Conservation (phyloP, 2,797 vertebrate species). For the Carapus acus region DNA sequence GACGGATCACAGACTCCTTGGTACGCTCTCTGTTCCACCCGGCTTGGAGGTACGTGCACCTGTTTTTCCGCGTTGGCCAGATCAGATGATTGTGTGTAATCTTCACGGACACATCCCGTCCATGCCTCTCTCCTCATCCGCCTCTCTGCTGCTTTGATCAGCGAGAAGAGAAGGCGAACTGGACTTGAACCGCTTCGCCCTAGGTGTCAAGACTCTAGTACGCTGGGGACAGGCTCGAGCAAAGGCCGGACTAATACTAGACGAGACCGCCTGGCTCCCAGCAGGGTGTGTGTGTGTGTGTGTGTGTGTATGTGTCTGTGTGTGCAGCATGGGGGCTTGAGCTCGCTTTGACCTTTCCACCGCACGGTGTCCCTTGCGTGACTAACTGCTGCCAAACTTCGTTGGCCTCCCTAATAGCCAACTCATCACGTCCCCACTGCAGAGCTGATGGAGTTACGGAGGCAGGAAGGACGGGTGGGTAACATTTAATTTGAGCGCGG, state of each 20-base stretch:
- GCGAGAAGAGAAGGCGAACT: constrained; percentile 44
- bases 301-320: constrained; percentile 17
- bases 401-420: constrained; percentile 14
- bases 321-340: constrained; percentile 33
- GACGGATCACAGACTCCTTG: not conserved
- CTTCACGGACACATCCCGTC: constrained; percentile 25
- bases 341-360: constrained; percentile 32
- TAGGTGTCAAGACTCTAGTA: constrained; percentile 39
- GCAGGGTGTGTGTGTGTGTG: constrained; percentile 30
- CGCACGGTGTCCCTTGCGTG: constrained; percentile 23
- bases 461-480: constrained; percentile 8
- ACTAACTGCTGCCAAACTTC: constrained; percentile 31
- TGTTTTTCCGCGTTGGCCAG: constrained; percentile 1
- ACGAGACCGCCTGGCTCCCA: constrained; percentile 38
- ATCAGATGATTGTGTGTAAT: constrained; percentile 38
- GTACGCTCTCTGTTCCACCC: not conserved
- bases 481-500: constrained; percentile 20
- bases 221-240: constrained; percentile 20
- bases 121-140: constrained; percentile 35
- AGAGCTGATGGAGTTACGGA: constrained; percentile 25
- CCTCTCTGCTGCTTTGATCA: constrained; percentile 26
- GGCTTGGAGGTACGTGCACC: not conserved
- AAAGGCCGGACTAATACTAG: constrained; percentile 54
- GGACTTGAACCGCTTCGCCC: constrained; percentile 34
- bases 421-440: constrained; percentile 9